These are phyloP conservation scores for Macrobrachium nipponense DNA, from an alignment of 1,140 invertebrate species.

Conservation along the genomic window DNA sequence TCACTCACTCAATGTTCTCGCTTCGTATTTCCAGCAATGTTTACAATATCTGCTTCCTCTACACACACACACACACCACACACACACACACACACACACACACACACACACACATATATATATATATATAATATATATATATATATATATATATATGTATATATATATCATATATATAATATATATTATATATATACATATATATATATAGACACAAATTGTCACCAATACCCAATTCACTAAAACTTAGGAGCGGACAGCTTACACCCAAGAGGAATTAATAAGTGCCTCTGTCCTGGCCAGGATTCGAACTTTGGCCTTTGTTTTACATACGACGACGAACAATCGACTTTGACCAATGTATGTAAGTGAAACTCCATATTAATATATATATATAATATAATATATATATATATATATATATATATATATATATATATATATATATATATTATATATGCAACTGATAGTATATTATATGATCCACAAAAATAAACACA, in stretches of 20 bases:
- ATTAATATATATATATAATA: not conserved
- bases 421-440: constrained; percentile 20
- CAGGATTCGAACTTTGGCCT: no score
- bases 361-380: no score
- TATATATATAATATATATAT: constrained; percentile 27
- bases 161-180: not conserved
- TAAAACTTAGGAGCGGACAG: no score
- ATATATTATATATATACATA: no score
- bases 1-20: not conserved
- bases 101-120: constrained; percentile 12
- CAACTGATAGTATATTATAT: no score
- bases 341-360: no score
- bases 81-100: not conserved
- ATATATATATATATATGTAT: constrained; percentile 20
- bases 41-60: not conserved
- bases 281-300: no score
- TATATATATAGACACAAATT: no score
- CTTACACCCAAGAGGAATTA: no score
- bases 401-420: constrained; percentile 13
- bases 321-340: no score
- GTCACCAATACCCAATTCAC: not conserved
- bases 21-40: not conserved
- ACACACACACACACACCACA: not conserved
- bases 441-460: not conserved
- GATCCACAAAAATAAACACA: no score